Evolutionary conservation across 2,797 vertebrate genomes (phyloP).

Genomic region (Craterocephalus amniculus): DNA sequence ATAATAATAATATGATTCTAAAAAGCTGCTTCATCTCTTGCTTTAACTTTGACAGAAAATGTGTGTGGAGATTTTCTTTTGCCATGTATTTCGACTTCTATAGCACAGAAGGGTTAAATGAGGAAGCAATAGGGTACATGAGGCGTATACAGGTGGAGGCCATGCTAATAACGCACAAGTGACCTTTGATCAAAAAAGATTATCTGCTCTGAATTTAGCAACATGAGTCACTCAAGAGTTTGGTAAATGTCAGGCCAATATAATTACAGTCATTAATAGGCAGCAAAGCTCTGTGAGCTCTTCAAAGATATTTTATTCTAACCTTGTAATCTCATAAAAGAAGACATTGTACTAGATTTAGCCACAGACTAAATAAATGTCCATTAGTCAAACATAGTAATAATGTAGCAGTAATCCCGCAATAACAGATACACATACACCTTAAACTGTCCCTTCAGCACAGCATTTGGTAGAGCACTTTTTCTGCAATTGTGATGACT

Average conservation of each 20-base stretch:
- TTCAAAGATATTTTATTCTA: background rate
- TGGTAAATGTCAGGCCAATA: conserved; percentile 23
- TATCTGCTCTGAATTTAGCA: conserved; percentile 25
- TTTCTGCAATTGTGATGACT: no score
- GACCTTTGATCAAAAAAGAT: conserved; percentile 46
- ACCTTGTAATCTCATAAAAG: no score
- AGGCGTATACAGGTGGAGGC: conserved; percentile 27
- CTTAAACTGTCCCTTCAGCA: no score
- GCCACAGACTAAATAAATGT: no score
- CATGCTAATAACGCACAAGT: conserved; percentile 23
- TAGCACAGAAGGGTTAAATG: background rate
- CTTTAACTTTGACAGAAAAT: conserved; percentile 7
- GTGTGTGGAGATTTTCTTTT: background rate
- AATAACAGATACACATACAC: no score
- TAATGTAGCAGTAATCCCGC: no score
- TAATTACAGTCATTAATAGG: background rate
- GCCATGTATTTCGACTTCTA: background rate
- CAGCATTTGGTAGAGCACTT: no score
- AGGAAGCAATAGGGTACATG: background rate
- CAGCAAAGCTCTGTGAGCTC: background rate
- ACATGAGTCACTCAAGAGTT: conserved; percentile 31
- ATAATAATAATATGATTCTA: conserved; percentile 66
- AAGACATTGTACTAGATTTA: no score
- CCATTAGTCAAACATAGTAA: no score
- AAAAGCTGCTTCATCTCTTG: conserved; percentile 37